Conservation (phyloP, 2,113 vertebrate species). For the Caranx ignobilis region DNA sequence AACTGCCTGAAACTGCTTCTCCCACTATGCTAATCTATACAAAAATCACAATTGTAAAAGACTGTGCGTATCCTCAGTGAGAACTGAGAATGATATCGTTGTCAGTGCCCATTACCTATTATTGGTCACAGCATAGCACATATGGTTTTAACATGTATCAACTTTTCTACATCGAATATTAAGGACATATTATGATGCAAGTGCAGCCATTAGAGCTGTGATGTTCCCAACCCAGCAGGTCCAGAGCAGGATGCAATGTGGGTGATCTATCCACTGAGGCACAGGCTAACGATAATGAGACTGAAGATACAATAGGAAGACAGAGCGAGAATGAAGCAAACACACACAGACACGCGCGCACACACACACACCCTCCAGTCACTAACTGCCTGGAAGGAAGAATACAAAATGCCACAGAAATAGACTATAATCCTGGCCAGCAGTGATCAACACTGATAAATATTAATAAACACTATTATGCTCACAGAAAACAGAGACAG, state of each 20-base stretch:
- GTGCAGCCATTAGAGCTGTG: conserved; percentile 18
- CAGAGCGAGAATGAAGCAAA: conserved; percentile 41
- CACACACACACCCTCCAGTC: neutral
- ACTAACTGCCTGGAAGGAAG: conserved; percentile 55
- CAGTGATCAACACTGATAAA: conserved; percentile 74
- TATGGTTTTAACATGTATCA: neutral
- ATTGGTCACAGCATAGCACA: neutral
- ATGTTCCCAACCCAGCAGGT: conserved; percentile 41
- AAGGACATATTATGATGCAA: conserved; percentile 34
- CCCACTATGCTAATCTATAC: neutral
- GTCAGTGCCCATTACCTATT: neutral
- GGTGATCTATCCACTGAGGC: conserved; percentile 54
- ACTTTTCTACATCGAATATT: conserved; percentile 24
- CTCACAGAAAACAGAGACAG: conserved; percentile 42
- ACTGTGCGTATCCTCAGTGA: neutral
- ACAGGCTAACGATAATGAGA: conserved; percentile 60
- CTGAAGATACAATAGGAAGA: conserved; percentile 60
- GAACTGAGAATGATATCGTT: neutral
- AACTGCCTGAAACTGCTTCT: neutral
- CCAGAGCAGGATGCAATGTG: conserved; percentile 44
- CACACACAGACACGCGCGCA: conserved; percentile 23
- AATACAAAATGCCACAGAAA: conserved; percentile 58
- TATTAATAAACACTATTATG: conserved; percentile 75
- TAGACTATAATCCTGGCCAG: conserved; percentile 54
- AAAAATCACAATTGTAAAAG: neutral